A percentile compares a stretch with the other conserved stretches of the same genome.
phyloP scores from a whole-genome alignment of 2,797 vertebrate genomes.

The Coregonus suidteri region DNA sequence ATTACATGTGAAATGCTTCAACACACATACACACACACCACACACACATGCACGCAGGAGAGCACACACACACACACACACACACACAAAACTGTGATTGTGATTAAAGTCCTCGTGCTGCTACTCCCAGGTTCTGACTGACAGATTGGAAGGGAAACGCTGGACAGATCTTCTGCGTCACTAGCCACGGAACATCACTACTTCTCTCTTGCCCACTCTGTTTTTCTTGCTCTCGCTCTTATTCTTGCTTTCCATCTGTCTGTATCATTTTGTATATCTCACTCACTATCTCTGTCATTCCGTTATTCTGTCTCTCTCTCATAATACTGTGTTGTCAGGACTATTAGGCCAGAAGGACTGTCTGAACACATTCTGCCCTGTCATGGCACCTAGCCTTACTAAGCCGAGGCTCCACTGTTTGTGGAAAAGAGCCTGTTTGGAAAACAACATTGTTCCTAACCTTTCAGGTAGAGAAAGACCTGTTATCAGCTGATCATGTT shows the following conservation, averaged over 20 bases:
- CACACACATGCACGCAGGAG: conserved; percentile 1
- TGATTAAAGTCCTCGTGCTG: not conserved
- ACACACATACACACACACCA: not conserved
- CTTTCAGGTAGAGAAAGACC: conserved; percentile 36
- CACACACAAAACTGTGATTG: not conserved
- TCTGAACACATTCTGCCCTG: not conserved
- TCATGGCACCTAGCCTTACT: not conserved
- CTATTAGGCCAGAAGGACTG: no score
- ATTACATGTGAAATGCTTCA: conserved; percentile 35
- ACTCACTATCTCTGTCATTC: not conserved
- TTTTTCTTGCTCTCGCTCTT: no score
- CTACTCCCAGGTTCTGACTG: not conserved
- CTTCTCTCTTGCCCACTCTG: no score
- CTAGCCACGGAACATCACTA: no score
- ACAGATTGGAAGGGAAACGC: not conserved
- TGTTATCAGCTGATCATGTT: conserved; percentile 19
- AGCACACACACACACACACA: not conserved
- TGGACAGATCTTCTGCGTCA: not conserved
- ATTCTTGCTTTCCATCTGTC: not conserved
- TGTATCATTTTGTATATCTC: not conserved
- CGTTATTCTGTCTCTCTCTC: not conserved
- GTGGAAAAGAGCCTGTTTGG: not conserved
- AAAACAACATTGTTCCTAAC: conserved; percentile 23
- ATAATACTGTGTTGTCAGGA: no score
- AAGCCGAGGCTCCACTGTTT: not conserved